Evolutionary conservation across 2,113 vertebrate species (phyloP).

Genomic region (Cyphomyrus plagiostoma): DNA sequence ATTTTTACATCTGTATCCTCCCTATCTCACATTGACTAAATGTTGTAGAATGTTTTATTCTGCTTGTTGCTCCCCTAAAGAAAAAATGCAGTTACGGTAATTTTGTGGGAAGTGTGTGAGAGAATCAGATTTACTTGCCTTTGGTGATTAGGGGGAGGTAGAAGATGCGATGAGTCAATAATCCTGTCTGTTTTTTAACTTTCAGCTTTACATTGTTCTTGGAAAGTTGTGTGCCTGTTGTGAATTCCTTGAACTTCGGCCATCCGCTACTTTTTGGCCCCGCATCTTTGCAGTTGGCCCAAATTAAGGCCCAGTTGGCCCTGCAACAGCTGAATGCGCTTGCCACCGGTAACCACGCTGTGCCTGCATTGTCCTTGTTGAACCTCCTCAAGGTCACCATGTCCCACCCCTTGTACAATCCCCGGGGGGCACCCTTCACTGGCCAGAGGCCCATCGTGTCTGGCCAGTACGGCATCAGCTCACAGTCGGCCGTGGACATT

Average conservation of each 20-base stretch:
- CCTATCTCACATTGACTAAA: neutral
- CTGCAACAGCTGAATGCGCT: conserved; percentile 70
- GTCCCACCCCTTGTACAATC: conserved; percentile 75
- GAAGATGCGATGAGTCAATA: conserved; percentile 46
- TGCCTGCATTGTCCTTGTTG: conserved; percentile 65
- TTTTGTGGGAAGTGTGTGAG: neutral
- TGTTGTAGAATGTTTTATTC: neutral
- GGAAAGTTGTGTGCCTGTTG: conserved; percentile 77
- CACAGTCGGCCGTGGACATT: conserved; percentile 60
- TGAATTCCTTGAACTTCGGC: conserved; percentile 77
- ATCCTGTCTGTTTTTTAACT: conserved; percentile 81
- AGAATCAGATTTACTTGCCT: conserved; percentile 12
- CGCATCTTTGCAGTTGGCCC: conserved; percentile 78
- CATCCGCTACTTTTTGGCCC: conserved; percentile 71
- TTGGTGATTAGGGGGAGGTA: conserved; percentile 12
- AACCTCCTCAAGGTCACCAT: conserved; percentile 75
- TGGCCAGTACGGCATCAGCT: conserved; percentile 50
- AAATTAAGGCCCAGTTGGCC: conserved; percentile 77
- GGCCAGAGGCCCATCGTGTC: conserved; percentile 61
- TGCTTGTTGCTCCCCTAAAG: neutral
- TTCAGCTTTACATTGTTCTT: conserved; percentile 87
- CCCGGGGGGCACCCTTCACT: conserved; percentile 68
- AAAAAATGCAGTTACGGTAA: neutral
- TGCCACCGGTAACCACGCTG: conserved; percentile 49
- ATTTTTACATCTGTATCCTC: neutral